A percentile compares a stretch with the other conserved stretches of the same genome.
Conservation (phyloP, 2,113 vertebrate species). For the Onychostruthus taczanowskii region DNA sequence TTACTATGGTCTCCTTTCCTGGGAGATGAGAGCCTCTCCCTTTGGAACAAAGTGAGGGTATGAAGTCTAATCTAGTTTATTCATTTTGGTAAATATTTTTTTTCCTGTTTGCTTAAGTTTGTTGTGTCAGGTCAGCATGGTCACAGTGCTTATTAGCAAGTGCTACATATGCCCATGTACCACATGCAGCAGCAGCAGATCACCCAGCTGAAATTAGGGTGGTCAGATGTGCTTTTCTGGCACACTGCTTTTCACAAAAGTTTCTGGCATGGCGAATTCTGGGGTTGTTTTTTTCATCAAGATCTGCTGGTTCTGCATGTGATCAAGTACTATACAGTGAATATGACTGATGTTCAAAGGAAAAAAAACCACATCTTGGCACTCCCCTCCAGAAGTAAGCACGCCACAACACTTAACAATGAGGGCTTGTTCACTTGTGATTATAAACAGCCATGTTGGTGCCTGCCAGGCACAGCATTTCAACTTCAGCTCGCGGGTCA, state of each 20-base stretch:
- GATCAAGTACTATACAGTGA: neutral
- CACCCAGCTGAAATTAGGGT: neutral
- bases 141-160: neutral
- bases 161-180: accelerated
- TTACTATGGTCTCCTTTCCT: neutral
- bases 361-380: neutral
- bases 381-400: neutral
- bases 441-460: neutral
- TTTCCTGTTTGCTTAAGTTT: neutral
- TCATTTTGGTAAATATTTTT: neutral
- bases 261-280: neutral
- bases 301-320: neutral
- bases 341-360: neutral
- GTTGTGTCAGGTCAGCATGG: neutral
- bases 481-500: slow-evolving; percentile 1
- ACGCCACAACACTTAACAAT: neutral
- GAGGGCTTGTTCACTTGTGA: neutral
- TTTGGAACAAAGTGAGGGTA: neutral
- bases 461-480: slow-evolving; percentile 7
- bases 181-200: neutral
- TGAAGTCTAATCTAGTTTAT: neutral
- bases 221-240: neutral
- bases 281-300: neutral
- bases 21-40: neutral
- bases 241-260: accelerated